Evolutionary conservation across 2,888 invertebrate species (phyloP), one percentile per base, ranked within the genome.

Genomic region (Trachelus troglodyta): DNA sequence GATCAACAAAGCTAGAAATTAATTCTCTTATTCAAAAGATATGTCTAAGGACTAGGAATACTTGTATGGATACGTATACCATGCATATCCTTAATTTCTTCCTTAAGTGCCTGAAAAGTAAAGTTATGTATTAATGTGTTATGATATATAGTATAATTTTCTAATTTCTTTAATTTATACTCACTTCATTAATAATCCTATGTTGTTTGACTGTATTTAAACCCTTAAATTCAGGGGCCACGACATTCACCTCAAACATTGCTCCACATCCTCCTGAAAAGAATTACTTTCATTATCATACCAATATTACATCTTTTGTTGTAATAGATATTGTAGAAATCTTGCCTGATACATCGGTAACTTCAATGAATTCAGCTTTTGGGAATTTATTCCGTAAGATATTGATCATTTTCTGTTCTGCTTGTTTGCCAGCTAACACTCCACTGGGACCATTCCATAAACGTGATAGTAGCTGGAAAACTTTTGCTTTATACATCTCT

Each of bases 71-170:
- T 96, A 82, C 96, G 93, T 76, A 97, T 92, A 12, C 97, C 97
- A 90, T 97, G 97, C 95, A 97, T 97, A 86, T 94, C 94, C 85
- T 95, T 95, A 81, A 97, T 97, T 92, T 97, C 95, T 84, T 94
- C 94, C 88, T 95, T 95, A 69, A 97, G 92, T 9, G 94, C 94
- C 93, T 93, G 85, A 75, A 89, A 90, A 79, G 76, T 80, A 79
- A 77, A 69, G 69, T 31, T 69, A 31, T 34, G 31, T 4, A 71
- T 71, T 77, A 74, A 69, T n/a, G 56, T 15, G 4, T 35, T 30
- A 34, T 2, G 1, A 56, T 56, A 56, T 1, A 56, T 56, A 6
- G 33, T 31, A 34, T 35, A 1, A 11, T 56, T 31, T 33, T 74
- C 69, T 12, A 34, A 30, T 30, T 75, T 40, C 56, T 12, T 11